phyloP scores from a whole-genome alignment of 2,113 vertebrate species.

The Callospermophilus lateralis region DNA sequence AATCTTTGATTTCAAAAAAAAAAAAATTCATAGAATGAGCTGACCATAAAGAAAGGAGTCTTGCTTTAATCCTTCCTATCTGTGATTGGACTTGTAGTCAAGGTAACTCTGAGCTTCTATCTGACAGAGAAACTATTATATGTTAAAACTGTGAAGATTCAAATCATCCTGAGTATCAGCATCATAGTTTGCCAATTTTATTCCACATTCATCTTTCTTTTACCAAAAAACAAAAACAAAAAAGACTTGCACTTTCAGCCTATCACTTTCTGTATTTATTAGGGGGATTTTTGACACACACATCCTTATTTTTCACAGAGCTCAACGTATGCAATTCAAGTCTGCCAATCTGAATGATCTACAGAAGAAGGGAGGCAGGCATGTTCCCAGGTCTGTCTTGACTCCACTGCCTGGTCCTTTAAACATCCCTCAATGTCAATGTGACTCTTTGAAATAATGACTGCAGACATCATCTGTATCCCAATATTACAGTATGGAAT shows the following conservation, averaged over 20 bases:
- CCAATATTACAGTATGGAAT: not conserved
- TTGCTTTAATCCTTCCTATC: constrained; percentile 29
- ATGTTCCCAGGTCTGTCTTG: not conserved
- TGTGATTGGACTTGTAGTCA: constrained; percentile 36
- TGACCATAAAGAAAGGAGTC: constrained; percentile 18
- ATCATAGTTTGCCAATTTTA: not conserved
- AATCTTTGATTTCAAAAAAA: not conserved
- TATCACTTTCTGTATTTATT: not conserved
- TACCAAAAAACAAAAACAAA: not conserved
- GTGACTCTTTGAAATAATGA: not conserved
- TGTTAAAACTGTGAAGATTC: constrained; percentile 4
- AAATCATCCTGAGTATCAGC: not conserved
- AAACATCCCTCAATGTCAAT: fast-evolving
- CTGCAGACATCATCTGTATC: not conserved
- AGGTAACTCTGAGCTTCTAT: constrained; percentile 10
- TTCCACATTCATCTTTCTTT: constrained; percentile 5
- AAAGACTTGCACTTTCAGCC: not conserved
- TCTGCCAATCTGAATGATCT: not conserved
- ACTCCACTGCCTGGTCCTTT: not conserved
- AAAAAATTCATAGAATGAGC: constrained; percentile 33
- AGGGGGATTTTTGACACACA: not conserved
- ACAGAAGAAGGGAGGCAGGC: not conserved
- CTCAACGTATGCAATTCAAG: not conserved
- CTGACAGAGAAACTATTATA: not conserved
- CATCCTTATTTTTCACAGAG: not conserved